phyloP scores from a whole-genome alignment of 2,888 invertebrate species.

The Blastobasis adustella region DNA sequence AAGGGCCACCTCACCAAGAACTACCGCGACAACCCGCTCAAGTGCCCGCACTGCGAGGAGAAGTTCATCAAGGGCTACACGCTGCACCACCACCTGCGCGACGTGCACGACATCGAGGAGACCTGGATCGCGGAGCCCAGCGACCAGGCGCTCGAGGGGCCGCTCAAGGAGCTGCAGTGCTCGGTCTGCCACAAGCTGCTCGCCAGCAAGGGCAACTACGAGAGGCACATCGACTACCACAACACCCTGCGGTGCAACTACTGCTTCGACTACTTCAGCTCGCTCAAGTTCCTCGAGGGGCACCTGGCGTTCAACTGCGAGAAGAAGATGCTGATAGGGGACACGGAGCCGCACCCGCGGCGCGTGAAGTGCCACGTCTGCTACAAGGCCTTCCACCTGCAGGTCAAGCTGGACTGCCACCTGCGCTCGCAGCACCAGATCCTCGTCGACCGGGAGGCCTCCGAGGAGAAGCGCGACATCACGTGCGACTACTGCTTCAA shows the following conservation, averaged over 20 bases:
- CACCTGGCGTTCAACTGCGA: conserved; percentile 62
- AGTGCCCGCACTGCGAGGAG: conserved; percentile 57
- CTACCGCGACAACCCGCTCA: conserved; percentile 51
- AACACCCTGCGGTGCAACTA: conserved; percentile 67
- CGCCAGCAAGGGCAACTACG: conserved; percentile 64
- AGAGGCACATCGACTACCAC: conserved; percentile 66
- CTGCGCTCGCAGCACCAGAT: conserved; percentile 54
- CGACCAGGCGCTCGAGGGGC: conserved; percentile 39
- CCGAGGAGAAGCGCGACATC: conserved; percentile 40
- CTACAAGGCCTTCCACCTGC: conserved; percentile 66
- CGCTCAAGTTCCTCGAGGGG: conserved; percentile 58
- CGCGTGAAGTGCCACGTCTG: conserved; percentile 62
- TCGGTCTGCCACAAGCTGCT: conserved; percentile 62
- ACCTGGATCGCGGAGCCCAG: conserved; percentile 60
- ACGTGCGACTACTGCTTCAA: conserved; percentile 68
- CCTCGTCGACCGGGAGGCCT: conserved; percentile 34
- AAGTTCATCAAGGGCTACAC: conserved; percentile 56
- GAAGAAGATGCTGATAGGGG: conserved; percentile 57
- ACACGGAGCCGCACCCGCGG: conserved; percentile 54
- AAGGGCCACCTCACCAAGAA: conserved; percentile 57
- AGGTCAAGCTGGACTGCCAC: conserved; percentile 67
- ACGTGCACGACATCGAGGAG: conserved; percentile 52
- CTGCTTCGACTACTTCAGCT: conserved; percentile 63
- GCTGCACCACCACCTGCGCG: conserved; percentile 58
- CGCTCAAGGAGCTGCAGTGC: conserved; percentile 61